Percentiles rank a stretch among this genome's conserved stretches.
Conservation (phyloP, 2,888 invertebrate genomes). For the Heliconius ethilla region DNA sequence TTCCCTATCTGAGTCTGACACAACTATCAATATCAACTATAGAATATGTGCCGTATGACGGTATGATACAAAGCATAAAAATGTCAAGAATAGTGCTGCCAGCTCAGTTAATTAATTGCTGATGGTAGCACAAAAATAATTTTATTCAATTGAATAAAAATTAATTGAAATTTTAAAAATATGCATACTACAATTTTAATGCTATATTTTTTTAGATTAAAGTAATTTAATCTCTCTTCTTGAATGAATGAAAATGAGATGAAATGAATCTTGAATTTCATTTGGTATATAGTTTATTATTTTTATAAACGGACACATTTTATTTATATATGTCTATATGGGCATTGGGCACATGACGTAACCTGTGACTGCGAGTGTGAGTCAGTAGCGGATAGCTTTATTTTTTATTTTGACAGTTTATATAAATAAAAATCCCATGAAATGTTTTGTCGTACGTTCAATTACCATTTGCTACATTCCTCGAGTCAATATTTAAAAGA, state of each 20-base stretch:
- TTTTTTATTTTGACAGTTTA: too few relatives aligned
- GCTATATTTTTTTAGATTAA: too few relatives aligned
- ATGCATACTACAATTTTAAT: neutral
- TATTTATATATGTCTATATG: too few relatives aligned
- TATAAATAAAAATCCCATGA: neutral
- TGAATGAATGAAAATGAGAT: too few relatives aligned
- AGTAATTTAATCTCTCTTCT: too few relatives aligned
- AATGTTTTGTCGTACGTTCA: neutral
- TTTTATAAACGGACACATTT: too few relatives aligned
- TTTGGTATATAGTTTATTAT: too few relatives aligned
- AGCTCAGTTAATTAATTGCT: neutral
- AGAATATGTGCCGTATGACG: neutral
- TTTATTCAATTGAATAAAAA: neutral
- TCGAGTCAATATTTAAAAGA: neutral
- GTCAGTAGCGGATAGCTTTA: too few relatives aligned
- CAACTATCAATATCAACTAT: neutral
- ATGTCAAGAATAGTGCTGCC: conserved; percentile 10
- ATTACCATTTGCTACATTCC: neutral
- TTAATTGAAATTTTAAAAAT: neutral
- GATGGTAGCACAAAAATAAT: neutral
- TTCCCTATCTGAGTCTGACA: neutral
- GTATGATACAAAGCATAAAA: conserved; percentile 16
- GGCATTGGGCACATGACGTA: too few relatives aligned
- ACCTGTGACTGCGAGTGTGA: too few relatives aligned
- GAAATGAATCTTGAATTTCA: too few relatives aligned